Base-by-base conservation (phyloP, 1,140 invertebrate species). In the Tetraneura akinire region DNA sequence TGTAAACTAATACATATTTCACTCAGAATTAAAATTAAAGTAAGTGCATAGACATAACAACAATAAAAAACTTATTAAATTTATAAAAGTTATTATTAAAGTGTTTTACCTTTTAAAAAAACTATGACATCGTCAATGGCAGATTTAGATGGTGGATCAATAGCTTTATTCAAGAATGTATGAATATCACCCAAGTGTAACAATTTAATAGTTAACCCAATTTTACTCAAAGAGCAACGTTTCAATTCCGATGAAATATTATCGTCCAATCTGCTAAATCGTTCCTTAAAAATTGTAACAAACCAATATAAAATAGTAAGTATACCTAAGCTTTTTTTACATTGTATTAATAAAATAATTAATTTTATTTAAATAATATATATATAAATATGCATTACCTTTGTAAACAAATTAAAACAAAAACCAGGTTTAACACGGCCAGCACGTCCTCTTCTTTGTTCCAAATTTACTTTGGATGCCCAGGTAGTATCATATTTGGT, bases 211-310 rank as follows among this genome's bases (percentile, higher is more conserved):
- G 91, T 92, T 16, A 96, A 87, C 0, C 93, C 92, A 55, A 96
- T 86, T 85, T 98, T 96, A 84, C 98, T 96, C 4, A 98, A 87
- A 0, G 96, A 96, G 3, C 96, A 97, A 70, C 96, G 88, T 86
- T 97, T 96, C 89, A 98, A 98, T 88, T 98, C 96, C 0, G 96
- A 95, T 0, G 94, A 96, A 84, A 95, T 91, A 83, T 97, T 93
- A 83, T 97, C 93, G 14, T 98, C 96, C 68, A 98, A 87, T 76
- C 89, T 91, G 0, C 90, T 87, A 83, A 86, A 94, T 23, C 94
- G 87, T 0, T 92, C 90, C 80, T 88, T 86, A 0, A 81, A 83
- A n/a, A 70, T 55, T 23, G 1, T 23, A 37, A 32, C n/a, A n/a
- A n/a, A n/a, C n/a, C n/a, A n/a, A n/a, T n/a, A n/a, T n/a, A n/a